Percentiles rank a stretch among this genome's conserved stretches.
phyloP scores from a whole-genome alignment of 1,140 invertebrate species.

The Diprion similis region DNA sequence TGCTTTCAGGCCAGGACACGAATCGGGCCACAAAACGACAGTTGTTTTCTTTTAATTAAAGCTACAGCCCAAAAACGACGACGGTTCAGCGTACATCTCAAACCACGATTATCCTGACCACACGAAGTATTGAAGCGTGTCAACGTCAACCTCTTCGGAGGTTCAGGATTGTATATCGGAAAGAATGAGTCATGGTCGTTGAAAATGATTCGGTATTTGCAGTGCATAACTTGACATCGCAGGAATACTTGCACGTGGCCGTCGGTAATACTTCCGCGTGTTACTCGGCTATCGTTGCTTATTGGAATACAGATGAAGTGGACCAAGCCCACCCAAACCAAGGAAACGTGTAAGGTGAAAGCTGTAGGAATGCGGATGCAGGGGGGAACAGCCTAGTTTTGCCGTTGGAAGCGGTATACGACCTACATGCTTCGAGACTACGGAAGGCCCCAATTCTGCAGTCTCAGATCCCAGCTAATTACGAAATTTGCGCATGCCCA shows the following conservation, averaged over 20 bases:
- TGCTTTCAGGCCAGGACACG: too few relatives aligned
- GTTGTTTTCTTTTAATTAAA: too few relatives aligned
- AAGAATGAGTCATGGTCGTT: too few relatives aligned
- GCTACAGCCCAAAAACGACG: too few relatives aligned
- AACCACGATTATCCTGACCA: too few relatives aligned
- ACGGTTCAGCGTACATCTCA: too few relatives aligned
- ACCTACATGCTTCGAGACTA: neutral
- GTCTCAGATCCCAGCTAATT: neutral
- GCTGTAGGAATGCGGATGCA: slow-evolving; percentile 6
- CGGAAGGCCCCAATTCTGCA: neutral
- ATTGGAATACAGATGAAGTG: neutral
- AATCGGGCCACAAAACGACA: too few relatives aligned
- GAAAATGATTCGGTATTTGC: too few relatives aligned
- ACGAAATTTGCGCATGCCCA: neutral
- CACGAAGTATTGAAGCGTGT: too few relatives aligned
- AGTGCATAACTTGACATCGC: too few relatives aligned
- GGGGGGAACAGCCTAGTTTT: neutral
- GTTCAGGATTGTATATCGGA: too few relatives aligned
- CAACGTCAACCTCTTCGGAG: too few relatives aligned
- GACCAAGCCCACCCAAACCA: neutral
- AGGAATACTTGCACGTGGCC: neutral
- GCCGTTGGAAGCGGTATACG: neutral
- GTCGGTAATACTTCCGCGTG: neutral
- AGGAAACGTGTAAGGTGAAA: neutral
- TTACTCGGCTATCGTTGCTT: neutral